Conservation (phyloP, 1,140 invertebrate genomes). For the Diachasma alloeum region DNA sequence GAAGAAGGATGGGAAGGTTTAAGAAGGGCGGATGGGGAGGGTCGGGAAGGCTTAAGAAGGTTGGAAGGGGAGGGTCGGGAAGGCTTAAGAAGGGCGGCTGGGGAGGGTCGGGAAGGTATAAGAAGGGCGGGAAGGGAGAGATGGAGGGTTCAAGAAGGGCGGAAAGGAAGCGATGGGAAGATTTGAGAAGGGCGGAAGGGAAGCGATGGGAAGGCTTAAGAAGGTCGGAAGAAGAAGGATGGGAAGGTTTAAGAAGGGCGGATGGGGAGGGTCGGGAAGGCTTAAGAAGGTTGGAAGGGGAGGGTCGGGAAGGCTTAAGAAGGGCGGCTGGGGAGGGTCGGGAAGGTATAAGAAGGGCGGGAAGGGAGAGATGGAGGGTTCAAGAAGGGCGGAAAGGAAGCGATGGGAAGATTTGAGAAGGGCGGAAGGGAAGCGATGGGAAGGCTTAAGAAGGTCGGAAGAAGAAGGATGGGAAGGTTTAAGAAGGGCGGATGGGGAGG, state of each 20-base stretch:
- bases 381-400: not conserved
- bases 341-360: not conserved
- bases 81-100: not conserved
- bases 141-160: not conserved
- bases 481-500: no score
- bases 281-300: constrained; percentile 66
- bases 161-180: not conserved
- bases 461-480: no score
- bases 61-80: constrained; percentile 49
- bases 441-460: not conserved
- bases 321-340: not conserved
- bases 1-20: no score
- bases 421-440: not conserved
- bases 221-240: not conserved
- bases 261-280: no score
- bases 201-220: not conserved
- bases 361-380: no score
- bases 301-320: not conserved
- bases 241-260: no score
- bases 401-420: no score
- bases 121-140: not conserved
- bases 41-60: constrained; percentile 72
- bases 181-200: no score
- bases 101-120: no score
- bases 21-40: no score